phyloP scores from a whole-genome alignment of 1,140 invertebrate species.

The Drosophila pseudoobscura region DNA sequence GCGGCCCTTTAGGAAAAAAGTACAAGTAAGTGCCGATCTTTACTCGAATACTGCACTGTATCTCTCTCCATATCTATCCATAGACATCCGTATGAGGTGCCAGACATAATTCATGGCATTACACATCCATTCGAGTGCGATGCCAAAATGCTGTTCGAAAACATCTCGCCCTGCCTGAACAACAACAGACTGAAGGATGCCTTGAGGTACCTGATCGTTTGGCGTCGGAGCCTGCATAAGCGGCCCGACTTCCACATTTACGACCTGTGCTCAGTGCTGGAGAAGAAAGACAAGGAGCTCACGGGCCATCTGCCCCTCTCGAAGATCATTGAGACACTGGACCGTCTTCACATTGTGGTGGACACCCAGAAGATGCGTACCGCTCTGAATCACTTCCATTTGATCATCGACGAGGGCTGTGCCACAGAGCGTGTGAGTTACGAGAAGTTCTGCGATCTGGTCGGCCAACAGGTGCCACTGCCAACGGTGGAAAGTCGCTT shows the following conservation, averaged over 20 bases:
- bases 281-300: conserved; percentile 45
- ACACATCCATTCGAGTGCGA: conserved; percentile 28
- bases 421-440: conserved; percentile 55
- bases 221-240: conserved; percentile 49
- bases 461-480: conserved; percentile 53
- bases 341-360: conserved; percentile 30
- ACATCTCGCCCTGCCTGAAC: conserved; percentile 26
- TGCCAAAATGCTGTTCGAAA: conserved; percentile 52
- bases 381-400: conserved; percentile 37
- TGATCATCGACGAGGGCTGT: conserved; percentile 53
- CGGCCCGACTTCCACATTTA: conserved; percentile 48
- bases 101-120: conserved; percentile 33
- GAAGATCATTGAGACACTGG: conserved; percentile 48
- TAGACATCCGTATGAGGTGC: conserved; percentile 45
- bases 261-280: conserved; percentile 38
- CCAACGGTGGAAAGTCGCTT: conserved; percentile 35
- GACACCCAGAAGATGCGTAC: conserved; percentile 50
- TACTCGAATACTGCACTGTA: neutral
- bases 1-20: conserved; percentile 46
- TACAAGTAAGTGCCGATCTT: conserved; percentile 31
- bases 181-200: conserved; percentile 37
- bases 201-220: conserved; percentile 51
- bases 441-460: conserved; percentile 47
- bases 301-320: conserved; percentile 37
- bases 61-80: neutral